These are phyloP conservation scores for Nebria salina DNA, from an alignment of 2,888 invertebrate genomes.

Conservation along the genomic window DNA sequence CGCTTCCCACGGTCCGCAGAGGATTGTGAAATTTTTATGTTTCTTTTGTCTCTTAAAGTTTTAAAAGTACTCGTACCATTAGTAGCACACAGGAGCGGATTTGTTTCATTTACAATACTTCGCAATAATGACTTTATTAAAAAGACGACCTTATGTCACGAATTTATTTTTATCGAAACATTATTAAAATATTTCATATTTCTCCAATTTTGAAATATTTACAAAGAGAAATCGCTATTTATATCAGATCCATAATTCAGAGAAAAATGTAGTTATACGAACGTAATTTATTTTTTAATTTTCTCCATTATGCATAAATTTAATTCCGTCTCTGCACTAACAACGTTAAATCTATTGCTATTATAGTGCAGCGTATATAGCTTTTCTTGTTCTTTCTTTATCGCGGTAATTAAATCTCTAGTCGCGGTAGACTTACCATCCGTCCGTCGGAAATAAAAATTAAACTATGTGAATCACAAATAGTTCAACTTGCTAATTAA, in stretches of 20 bases:
- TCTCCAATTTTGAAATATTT: too few species aligned
- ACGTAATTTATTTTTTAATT: neutral
- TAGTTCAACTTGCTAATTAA: constrained; percentile 22
- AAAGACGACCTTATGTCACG: too few species aligned
- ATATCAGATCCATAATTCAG: too few species aligned
- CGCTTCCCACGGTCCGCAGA: constrained; percentile 20
- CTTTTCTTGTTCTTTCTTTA: constrained; percentile 17
- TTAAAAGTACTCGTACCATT: constrained; percentile 17
- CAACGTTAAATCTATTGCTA: neutral
- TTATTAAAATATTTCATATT: too few species aligned
- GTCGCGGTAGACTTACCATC: neutral
- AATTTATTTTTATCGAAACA: too few species aligned
- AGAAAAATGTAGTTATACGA: too few species aligned
- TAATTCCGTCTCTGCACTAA: constrained; percentile 5
- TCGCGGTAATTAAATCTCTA: constrained; percentile 15
- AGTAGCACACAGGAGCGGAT: constrained; percentile 18
- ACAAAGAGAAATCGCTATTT: too few species aligned
- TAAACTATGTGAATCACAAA: constrained; percentile 18
- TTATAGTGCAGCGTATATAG: constrained; percentile 6
- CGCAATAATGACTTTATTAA: neutral
- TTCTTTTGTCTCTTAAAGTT: constrained; percentile 31
- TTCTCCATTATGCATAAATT: neutral
- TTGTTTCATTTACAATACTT: neutral
- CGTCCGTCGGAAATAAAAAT: constrained; percentile 14
- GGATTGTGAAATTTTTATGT: constrained; percentile 37